Conservation (phyloP, 2,113 vertebrate genomes). For the Naja naja region DNA sequence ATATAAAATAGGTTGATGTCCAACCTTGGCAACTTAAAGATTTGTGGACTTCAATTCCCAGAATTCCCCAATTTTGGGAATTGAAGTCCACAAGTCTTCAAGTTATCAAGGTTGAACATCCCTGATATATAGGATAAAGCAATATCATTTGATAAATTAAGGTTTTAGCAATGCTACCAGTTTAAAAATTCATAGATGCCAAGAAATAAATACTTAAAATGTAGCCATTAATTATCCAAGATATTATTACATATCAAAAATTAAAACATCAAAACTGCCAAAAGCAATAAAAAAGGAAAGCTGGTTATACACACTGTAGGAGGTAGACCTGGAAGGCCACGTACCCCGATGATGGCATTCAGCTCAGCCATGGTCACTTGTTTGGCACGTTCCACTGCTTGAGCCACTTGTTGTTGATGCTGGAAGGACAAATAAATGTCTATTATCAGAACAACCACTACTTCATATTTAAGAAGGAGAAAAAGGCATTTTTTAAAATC, state of each 20-base stretch:
- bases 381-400: slow-evolving; percentile 95
- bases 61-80: not conserved
- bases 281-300: slow-evolving; percentile 82
- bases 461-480: not conserved
- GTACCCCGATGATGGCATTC: slow-evolving; percentile 97
- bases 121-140: not conserved
- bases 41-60: not conserved
- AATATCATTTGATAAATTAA: slow-evolving; percentile 4
- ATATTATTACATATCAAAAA: not conserved
- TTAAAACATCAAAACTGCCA: slow-evolving; percentile 44
- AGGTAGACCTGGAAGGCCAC: slow-evolving; percentile 92
- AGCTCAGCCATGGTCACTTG: slow-evolving; percentile 98
- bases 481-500: not conserved
- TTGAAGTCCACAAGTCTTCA: not conserved
- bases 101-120: not conserved
- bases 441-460: not conserved
- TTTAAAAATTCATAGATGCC: slow-evolving; percentile 3
- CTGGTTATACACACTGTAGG: slow-evolving; percentile 91
- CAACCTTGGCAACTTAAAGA: not conserved
- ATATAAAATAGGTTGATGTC: not conserved
- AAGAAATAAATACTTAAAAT: slow-evolving; percentile 25
- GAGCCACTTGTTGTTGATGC: slow-evolving; percentile 98
- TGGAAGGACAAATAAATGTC: slow-evolving; percentile 40
- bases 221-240: not conserved
- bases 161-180: slow-evolving; percentile 15